phyloP scores from a whole-genome alignment of 1,140 invertebrate genomes.

The Dryas iulia region DNA sequence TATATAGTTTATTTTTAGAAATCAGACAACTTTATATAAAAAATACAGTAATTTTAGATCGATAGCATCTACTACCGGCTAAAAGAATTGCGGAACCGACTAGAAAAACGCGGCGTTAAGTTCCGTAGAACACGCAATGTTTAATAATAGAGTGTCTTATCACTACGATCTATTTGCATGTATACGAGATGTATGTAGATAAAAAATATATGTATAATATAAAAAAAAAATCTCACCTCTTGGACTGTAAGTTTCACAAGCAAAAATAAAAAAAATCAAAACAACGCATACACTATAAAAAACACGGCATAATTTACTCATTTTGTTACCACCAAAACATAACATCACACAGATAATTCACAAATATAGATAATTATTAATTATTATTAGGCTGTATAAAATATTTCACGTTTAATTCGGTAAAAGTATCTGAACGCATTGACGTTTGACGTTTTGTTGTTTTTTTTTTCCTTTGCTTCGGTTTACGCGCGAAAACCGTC shows the following conservation, averaged over 20 bases:
- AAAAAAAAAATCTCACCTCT: constrained; percentile 46
- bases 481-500: constrained; percentile 40
- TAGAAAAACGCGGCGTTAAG: background rate
- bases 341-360: constrained; percentile 4
- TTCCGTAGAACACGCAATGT: background rate
- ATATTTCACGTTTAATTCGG: constrained; percentile 25
- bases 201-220: background rate
- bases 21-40: background rate
- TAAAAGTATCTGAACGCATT: constrained; percentile 30
- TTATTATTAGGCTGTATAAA: background rate
- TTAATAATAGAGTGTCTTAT: background rate
- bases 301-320: constrained; percentile 41
- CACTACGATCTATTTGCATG: no score
- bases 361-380: background rate
- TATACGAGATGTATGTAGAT: no score
- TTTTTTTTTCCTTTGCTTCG: constrained; percentile 4
- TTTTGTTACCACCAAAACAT: constrained; percentile 30
- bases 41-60: background rate
- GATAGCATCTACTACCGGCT: background rate
- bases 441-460: constrained; percentile 30
- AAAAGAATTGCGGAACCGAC: background rate
- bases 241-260: constrained; percentile 53
- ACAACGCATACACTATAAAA: constrained; percentile 35
- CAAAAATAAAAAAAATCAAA: constrained; percentile 32
- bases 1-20: background rate